Conservation (phyloP, 2,797 vertebrate genomes). For the Tarsius wallacei region DNA sequence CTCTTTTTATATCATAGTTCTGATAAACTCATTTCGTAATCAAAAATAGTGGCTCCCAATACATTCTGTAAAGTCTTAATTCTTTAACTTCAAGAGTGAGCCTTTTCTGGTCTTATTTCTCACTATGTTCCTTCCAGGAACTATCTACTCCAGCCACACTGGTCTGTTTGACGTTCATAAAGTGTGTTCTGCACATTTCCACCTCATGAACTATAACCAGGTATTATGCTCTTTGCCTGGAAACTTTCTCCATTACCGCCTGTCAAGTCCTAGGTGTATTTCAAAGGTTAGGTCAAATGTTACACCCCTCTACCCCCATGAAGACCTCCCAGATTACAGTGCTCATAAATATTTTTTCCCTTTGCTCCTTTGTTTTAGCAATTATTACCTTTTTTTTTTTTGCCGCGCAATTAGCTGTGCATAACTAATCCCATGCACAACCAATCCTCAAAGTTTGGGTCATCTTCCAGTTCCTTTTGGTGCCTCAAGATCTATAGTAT, state of each 20-base stretch:
- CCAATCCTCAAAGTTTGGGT: background rate
- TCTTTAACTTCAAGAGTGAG: background rate
- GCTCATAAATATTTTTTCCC: background rate
- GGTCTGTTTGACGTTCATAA: background rate
- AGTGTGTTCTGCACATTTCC: background rate
- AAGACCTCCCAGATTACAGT: background rate
- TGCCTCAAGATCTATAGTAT: background rate
- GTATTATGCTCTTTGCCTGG: background rate
- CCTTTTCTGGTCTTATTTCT: background rate
- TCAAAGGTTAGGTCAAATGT: conserved; percentile 33
- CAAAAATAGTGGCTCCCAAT: background rate
- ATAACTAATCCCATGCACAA: background rate
- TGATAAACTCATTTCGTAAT: background rate
- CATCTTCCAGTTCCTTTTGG: background rate
- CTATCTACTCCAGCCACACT: background rate
- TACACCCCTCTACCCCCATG: background rate
- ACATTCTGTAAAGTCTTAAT: background rate
- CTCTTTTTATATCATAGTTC: background rate
- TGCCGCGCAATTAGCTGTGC: background rate
- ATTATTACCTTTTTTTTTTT: background rate
- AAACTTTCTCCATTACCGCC: background rate
- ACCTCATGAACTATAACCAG: background rate
- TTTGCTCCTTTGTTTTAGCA: conserved; percentile 12
- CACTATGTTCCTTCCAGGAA: background rate
- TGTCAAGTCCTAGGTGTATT: background rate